These are phyloP conservation scores for Aldrovandia affinis DNA, from an alignment of 2,797 vertebrate species.

Conservation along the genomic window DNA sequence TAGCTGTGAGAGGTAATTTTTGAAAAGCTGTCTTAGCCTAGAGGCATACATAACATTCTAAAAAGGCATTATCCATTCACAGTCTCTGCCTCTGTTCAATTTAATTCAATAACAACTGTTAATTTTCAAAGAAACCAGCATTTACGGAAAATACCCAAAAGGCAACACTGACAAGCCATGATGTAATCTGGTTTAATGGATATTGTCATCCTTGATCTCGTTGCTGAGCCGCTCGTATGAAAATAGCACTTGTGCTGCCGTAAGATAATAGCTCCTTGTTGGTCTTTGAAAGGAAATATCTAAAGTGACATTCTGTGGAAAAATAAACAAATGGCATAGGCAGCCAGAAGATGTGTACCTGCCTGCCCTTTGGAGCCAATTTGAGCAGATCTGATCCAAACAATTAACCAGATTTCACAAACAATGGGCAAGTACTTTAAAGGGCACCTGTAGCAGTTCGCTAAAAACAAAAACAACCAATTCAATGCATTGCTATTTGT, in stretches of 20 bases:
- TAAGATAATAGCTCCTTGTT: background rate
- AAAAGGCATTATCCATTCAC: background rate
- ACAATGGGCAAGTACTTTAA: background rate
- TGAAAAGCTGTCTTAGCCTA: background rate
- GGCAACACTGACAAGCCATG: background rate
- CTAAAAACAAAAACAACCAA: too few relatives aligned
- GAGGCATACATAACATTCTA: conserved; percentile 12
- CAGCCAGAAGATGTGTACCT: background rate
- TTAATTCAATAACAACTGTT: conserved; percentile 21
- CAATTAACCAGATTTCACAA: background rate
- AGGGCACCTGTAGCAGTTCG: background rate
- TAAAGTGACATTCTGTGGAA: background rate
- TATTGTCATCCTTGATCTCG: background rate
- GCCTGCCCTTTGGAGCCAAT: background rate
- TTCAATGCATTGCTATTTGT: too few relatives aligned
- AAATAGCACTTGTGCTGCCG: background rate
- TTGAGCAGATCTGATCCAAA: background rate
- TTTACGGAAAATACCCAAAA: conserved; percentile 12
- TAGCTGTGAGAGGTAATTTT: background rate
- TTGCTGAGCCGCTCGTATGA: background rate
- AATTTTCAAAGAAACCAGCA: conserved; percentile 17
- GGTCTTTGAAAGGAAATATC: background rate
- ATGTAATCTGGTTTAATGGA: conserved; percentile 11
- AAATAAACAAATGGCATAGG: background rate
- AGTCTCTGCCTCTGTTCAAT: background rate